Conservation (phyloP, 2,888 invertebrate species). For the Conops quadrifasciatus region DNA sequence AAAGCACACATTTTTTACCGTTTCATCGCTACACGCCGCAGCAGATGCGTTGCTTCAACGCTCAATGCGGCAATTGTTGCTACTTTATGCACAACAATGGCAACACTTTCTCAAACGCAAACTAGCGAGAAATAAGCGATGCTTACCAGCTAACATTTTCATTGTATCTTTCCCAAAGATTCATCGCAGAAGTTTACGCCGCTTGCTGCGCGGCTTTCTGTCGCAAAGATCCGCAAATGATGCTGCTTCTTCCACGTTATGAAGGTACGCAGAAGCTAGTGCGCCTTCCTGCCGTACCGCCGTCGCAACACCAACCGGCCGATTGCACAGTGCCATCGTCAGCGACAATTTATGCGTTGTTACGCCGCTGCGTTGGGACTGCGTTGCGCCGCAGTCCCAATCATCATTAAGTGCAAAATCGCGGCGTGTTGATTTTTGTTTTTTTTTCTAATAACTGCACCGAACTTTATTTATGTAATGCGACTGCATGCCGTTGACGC, state of each 20-base stretch:
- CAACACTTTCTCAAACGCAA: too few relatives aligned
- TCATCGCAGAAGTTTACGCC: too few relatives aligned
- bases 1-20: not conserved
- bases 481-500: not conserved
- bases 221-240: too few relatives aligned
- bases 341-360: slow-evolving; percentile 32
- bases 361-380: slow-evolving; percentile 1
- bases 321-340: slow-evolving; percentile 16
- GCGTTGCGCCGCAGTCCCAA: not conserved
- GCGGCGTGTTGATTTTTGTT: slow-evolving; percentile 3
- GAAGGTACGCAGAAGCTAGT: too few relatives aligned
- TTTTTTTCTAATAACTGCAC: slow-evolving; percentile 2
- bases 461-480: slow-evolving; percentile 15
- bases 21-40: not conserved
- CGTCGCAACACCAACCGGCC: not conserved
- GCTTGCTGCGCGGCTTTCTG: too few relatives aligned
- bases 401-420: not conserved
- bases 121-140: too few relatives aligned
- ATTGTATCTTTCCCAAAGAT: too few relatives aligned
- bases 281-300: too few relatives aligned
- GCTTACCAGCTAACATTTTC: not conserved
- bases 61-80: too few relatives aligned
- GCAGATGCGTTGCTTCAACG: not conserved
- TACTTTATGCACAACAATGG: too few relatives aligned
- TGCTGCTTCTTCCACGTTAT: too few relatives aligned